A percentile compares a stretch with the other conserved stretches of the same genome.
Conservation (phyloP, 2,113 vertebrate species). For the Hippocampus abdominalis region DNA sequence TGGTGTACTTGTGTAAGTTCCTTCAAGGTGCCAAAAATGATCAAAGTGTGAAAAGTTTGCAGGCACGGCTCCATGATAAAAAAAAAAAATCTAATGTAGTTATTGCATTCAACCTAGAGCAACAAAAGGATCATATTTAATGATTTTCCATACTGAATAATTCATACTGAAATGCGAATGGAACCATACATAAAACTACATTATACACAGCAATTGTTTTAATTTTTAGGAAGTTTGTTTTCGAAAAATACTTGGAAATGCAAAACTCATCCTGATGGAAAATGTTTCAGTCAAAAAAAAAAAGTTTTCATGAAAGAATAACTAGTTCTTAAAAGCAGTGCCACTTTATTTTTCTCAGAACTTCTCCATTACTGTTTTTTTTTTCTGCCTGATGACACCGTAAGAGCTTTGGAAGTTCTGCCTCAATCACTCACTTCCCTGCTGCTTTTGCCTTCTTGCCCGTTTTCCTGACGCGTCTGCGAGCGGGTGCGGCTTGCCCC, state of each 20-base stretch:
- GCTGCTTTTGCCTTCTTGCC: neutral
- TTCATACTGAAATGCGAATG: neutral
- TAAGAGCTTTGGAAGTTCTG: neutral
- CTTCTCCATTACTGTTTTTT: neutral
- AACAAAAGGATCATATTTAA: neutral
- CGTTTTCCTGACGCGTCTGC: slow-evolving; percentile 42
- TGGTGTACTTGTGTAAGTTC: slow-evolving; percentile 4
- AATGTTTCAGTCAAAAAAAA: neutral
- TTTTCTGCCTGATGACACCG: neutral
- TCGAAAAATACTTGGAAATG: neutral
- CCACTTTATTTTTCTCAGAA: neutral
- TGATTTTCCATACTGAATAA: neutral
- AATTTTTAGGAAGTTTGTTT: slow-evolving; percentile 23
- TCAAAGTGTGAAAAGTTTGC: neutral
- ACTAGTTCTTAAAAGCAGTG: neutral
- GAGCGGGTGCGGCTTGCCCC: slow-evolving; percentile 59
- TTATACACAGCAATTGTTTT: neutral
- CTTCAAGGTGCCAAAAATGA: neutral
- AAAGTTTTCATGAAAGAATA: neutral
- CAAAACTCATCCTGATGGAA: slow-evolving; percentile 8
- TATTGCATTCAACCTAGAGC: neutral
- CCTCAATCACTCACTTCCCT: slow-evolving; percentile 21
- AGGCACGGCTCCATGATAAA: too few relatives aligned
- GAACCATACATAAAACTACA: neutral
- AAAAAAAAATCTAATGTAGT: neutral